phyloP scores from a whole-genome alignment of 2,113 vertebrate genomes.

The Ovis canadensis region DNA sequence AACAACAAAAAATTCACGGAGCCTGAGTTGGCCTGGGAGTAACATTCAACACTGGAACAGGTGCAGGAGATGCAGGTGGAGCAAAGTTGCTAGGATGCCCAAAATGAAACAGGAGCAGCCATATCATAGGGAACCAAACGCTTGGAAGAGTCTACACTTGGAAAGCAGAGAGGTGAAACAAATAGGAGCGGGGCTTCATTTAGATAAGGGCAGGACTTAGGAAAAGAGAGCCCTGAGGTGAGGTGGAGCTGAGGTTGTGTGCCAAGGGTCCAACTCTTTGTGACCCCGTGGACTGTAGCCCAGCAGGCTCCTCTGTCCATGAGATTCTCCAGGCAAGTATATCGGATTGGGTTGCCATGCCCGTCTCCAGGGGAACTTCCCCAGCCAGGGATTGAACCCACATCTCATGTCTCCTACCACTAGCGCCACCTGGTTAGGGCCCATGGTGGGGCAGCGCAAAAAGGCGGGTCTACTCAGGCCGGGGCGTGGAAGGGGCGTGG shows the following conservation, averaged over 20 bases:
- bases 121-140: neutral
- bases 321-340: too few relatives aligned
- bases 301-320: neutral
- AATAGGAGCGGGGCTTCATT: neutral
- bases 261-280: neutral
- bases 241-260: neutral
- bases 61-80: neutral
- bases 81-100: neutral
- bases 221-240: rapidly evolving
- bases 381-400: neutral
- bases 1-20: neutral
- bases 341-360: neutral
- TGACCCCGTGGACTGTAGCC: neutral
- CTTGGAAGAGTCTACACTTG: neutral
- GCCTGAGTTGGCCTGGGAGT: neutral
- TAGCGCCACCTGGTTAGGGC: neutral
- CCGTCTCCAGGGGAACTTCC: neutral
- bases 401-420: neutral
- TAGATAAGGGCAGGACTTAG: neutral
- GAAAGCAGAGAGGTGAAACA: too few relatives aligned
- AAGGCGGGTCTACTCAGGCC: neutral
- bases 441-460: rapidly evolving
- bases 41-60: neutral
- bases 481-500: neutral
- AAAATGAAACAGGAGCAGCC: neutral